These are phyloP conservation scores for Aradus depressus DNA, from an alignment of 2,888 invertebrate genomes.

Conservation along the genomic window DNA sequence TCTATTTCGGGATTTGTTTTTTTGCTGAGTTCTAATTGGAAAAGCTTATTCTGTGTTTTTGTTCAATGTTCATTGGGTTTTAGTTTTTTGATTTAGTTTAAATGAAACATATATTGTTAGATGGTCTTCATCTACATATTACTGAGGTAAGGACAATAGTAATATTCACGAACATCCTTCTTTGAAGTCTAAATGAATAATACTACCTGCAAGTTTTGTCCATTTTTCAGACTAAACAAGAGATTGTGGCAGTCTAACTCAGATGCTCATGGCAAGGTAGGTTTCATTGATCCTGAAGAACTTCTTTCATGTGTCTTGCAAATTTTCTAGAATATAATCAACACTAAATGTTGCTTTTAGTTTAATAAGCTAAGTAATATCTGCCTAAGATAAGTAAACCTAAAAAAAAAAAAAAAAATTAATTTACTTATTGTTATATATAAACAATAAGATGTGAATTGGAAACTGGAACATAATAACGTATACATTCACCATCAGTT, in stretches of 20 bases:
- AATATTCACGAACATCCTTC: constrained; percentile 21
- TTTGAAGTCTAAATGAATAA: constrained; percentile 23
- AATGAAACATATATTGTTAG: background rate
- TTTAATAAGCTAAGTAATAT: too few relatives aligned
- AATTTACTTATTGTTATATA: too few relatives aligned
- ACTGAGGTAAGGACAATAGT: constrained; percentile 14
- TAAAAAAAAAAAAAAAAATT: too few relatives aligned
- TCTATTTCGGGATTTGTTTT: background rate
- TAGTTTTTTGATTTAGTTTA: background rate
- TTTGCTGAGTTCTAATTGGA: too few relatives aligned
- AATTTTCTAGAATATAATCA: constrained; percentile 4
- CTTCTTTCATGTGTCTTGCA: background rate
- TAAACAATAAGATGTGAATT: too few relatives aligned
- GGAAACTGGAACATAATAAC: too few relatives aligned
- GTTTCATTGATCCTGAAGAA: background rate
- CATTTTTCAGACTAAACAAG: constrained; percentile 31
- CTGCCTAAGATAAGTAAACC: too few relatives aligned
- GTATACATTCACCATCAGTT: too few relatives aligned
- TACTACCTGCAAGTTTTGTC: constrained; percentile 33
- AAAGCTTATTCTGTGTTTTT: too few relatives aligned
- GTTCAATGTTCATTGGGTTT: too few relatives aligned
- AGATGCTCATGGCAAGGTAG: constrained; percentile 12
- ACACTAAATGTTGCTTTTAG: too few relatives aligned
- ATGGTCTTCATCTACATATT: constrained; percentile 5
- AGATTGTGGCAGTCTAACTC: constrained; percentile 8